Percentiles rank a stretch among this genome's conserved stretches.
Evolutionary conservation across 2,797 vertebrate species (phyloP).

Genomic region (Xiphophorus birchmanni): DNA sequence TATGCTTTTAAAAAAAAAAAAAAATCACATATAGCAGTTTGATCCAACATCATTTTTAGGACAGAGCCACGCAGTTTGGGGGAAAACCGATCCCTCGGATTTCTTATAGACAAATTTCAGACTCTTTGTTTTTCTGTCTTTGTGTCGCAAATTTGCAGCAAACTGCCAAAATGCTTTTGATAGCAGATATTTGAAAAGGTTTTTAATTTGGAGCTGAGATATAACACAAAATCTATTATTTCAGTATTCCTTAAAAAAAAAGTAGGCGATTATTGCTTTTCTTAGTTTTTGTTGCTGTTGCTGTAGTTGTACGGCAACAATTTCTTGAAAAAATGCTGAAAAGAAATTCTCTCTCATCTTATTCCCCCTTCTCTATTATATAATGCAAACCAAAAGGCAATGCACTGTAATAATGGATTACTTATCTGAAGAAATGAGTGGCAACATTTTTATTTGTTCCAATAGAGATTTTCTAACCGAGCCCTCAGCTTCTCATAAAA

Average conservation of each 20-base stretch:
- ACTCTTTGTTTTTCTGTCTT: no score
- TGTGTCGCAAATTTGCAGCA: no score
- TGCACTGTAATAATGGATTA: neutral
- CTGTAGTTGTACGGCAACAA: no score
- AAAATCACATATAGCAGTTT: no score
- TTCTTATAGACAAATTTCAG: neutral
- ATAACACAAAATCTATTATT: neutral
- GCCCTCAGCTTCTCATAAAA: constrained; percentile 26
- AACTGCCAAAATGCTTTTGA: no score
- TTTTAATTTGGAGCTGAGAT: neutral
- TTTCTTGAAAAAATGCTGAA: neutral
- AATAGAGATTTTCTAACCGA: constrained; percentile 5
- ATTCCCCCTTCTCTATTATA: neutral
- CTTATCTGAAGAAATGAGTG: neutral
- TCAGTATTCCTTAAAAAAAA: neutral
- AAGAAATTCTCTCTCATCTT: neutral
- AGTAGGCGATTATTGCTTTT: no score
- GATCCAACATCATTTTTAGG: no score
- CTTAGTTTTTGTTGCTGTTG: neutral
- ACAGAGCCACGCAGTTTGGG: no score
- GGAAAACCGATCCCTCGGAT: neutral
- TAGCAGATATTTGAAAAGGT: neutral
- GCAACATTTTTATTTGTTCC: constrained; percentile 4
- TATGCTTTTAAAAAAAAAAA: no score
- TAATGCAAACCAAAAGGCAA: neutral